Evolutionary conservation across 2,113 vertebrate genomes (phyloP), one percentile per base, ranked within the genome.

Genomic region (Jaculus jaculus): DNA sequence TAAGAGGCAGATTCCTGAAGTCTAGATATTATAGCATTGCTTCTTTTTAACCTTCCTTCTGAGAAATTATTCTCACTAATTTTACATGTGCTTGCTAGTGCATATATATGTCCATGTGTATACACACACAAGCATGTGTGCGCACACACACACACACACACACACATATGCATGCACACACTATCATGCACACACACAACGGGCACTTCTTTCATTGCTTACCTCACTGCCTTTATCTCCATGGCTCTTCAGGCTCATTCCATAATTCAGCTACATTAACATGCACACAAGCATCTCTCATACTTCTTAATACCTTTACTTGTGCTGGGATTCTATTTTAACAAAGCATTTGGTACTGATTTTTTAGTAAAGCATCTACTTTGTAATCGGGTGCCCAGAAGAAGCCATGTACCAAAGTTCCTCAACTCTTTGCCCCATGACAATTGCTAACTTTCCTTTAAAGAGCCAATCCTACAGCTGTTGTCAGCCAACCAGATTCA

Each of bases 21-120:
- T 65, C 63, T 90, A 94, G 94, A 87, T 87, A 84, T 87, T 88
- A 85, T 37, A 72, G 12, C 37, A 74, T 30, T 86, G 42, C 84
- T 84, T 93, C 87, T 75, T 93, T 91, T 77, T 75, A 93, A 95
- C 65, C 34, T 92, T 82, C 72, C 74, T 92, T 92, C 84, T 92
- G 61, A 95, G 68, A 86, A 80, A 92, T 9, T 61, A 71, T 63
- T 86, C 66, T 90, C 66, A 63, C 28, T 88, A 32, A 61, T 79
- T 89, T 95, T 65, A 91, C 69, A 73, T 17, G 86, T 47, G 68
- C 20, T 74, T 20, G 21, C 30, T n/a, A 51, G 54, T 4, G 51
- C 26, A 42, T 21, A 15, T 10, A 1, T 28, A 13, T 37, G 61
- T 4, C 4, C 39, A 24, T 10, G 42, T 5, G 3, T 5, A 34